phyloP scores from a whole-genome alignment of 2,888 invertebrate species.

The Troides aeacus region DNA sequence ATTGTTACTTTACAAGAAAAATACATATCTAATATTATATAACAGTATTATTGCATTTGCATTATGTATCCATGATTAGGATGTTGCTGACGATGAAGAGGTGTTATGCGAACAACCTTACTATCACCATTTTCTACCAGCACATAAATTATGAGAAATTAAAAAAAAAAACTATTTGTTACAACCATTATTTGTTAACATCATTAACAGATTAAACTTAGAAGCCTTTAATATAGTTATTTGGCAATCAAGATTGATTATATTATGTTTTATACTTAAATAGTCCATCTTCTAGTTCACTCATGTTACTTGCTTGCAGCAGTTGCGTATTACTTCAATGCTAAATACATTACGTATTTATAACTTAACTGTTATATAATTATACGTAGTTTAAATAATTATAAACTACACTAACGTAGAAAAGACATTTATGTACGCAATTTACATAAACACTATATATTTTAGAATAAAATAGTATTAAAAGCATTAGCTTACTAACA shows the following conservation, averaged over 20 bases:
- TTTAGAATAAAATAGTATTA: not conserved
- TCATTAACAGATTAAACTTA: too few relatives aligned
- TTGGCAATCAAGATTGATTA: not conserved
- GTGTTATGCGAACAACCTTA: too few relatives aligned
- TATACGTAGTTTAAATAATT: slow-evolving; percentile 16
- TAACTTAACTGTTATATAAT: not conserved
- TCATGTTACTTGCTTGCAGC: not conserved
- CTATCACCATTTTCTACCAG: too few relatives aligned
- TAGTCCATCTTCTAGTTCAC: not conserved
- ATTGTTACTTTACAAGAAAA: too few relatives aligned
- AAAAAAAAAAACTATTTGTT: too few relatives aligned
- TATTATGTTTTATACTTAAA: not conserved
- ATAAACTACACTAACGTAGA: not conserved
- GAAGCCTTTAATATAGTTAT: too few relatives aligned
- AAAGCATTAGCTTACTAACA: not conserved
- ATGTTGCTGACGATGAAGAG: too few relatives aligned
- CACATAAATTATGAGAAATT: too few relatives aligned
- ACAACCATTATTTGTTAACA: too few relatives aligned
- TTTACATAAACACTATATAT: not conserved
- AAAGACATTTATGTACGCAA: not conserved
- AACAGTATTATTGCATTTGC: too few relatives aligned
- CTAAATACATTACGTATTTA: slow-evolving; percentile 9
- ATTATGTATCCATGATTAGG: too few relatives aligned
- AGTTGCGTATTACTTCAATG: slow-evolving; percentile 3
- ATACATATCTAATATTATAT: too few relatives aligned